Percentiles rank a stretch among this genome's conserved stretches.
These are phyloP conservation scores for Percopsis omiscomaycus DNA, from an alignment of 2,797 vertebrate species.

Conservation along the genomic window DNA sequence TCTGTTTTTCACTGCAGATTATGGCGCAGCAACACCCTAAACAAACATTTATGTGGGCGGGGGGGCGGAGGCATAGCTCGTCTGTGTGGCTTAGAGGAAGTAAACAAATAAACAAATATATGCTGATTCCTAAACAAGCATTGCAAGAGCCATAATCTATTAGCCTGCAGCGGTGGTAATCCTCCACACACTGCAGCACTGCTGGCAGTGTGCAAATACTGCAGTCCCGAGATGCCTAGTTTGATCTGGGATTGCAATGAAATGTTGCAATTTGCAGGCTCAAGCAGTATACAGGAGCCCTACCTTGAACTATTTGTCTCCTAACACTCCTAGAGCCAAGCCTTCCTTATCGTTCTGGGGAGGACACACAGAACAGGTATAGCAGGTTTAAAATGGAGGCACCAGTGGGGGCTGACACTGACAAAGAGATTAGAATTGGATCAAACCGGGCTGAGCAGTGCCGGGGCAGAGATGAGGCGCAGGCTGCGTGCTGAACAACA, in stretches of 20 bases:
- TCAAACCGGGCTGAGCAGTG: slow-evolving; percentile 40
- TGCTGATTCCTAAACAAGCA: background rate
- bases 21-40: slow-evolving; percentile 32
- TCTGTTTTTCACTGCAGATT: slow-evolving; percentile 59
- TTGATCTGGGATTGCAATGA: background rate
- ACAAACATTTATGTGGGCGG: slow-evolving; percentile 46
- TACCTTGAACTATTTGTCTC: slow-evolving; percentile 8
- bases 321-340: background rate
- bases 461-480: slow-evolving; percentile 67
- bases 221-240: slow-evolving; percentile 1
- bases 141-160: slow-evolving; percentile 9
- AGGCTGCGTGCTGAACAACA: slow-evolving; percentile 69
- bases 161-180: background rate
- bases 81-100: slow-evolving; percentile 18
- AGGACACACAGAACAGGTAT: slow-evolving; percentile 2
- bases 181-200: background rate
- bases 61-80: slow-evolving; percentile 25
- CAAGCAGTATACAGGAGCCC: slow-evolving; percentile 3
- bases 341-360: no score
- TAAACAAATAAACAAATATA: slow-evolving; percentile 9
- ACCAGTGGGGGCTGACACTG: slow-evolving; percentile 40
- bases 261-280: slow-evolving; percentile 11
- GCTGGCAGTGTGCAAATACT: background rate
- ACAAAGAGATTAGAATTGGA: slow-evolving; percentile 40
- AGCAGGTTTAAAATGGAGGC: slow-evolving; percentile 45